Conservation (phyloP, 2,113 vertebrate genomes). For the Perca schrenkii region DNA sequence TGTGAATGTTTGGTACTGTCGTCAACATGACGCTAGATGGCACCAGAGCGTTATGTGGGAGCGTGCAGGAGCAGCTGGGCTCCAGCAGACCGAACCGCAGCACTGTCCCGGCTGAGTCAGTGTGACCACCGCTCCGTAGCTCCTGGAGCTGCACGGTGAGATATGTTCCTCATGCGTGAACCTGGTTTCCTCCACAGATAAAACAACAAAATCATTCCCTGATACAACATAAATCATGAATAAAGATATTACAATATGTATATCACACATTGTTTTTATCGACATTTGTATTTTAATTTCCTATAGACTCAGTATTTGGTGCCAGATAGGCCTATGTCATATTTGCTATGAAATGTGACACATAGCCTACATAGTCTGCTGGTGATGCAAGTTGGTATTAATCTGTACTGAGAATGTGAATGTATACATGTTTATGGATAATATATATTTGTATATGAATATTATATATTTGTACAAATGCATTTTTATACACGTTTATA, state of each 20-base stretch:
- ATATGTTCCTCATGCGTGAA: no score
- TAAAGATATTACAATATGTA: not conserved
- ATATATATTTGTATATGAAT: not conserved
- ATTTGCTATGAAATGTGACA: no score
- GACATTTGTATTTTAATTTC: not conserved
- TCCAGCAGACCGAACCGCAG: not conserved
- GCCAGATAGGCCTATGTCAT: not conserved
- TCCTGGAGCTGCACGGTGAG: not conserved
- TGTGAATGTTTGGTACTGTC: constrained; percentile 21
- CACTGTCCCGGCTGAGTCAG: not conserved
- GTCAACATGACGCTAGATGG: constrained; percentile 71
- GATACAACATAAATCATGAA: no score
- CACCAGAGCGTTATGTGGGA: constrained; percentile 63
- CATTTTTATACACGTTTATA: no score
- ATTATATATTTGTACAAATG: not conserved
- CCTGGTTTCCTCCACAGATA: not conserved
- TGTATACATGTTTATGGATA: not conserved
- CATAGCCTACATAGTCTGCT: no score
- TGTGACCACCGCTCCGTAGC: not conserved
- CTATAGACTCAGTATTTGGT: not conserved
- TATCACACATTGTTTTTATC: not conserved
- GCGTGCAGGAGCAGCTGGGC: not conserved
- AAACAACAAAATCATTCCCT: not conserved
- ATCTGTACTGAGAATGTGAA: not conserved
- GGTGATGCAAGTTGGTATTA: not conserved